Percentiles rank a stretch among this genome's conserved stretches.
Conservation (phyloP, 2,797 vertebrate genomes). For the Hypotaenidia philippensis region DNA sequence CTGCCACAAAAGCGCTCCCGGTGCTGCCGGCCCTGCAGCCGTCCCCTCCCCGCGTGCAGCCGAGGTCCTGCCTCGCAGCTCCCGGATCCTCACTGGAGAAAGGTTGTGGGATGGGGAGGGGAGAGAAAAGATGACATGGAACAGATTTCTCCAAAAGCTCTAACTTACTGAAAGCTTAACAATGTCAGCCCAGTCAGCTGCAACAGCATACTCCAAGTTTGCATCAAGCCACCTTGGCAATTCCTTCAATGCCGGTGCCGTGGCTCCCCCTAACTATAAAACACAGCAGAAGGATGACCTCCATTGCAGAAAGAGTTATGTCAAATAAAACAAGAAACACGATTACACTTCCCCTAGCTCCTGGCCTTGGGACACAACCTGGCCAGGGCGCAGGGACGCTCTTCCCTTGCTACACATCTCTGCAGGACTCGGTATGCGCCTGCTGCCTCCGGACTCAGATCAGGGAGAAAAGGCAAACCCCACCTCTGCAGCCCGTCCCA, state of each 20-base stretch:
- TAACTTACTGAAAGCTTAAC: slow-evolving; percentile 93
- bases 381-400: neutral
- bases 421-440: neutral
- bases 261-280: slow-evolving; percentile 91
- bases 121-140: slow-evolving; percentile 58
- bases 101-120: slow-evolving; percentile 41
- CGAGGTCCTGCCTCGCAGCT: neutral
- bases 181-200: slow-evolving; percentile 93
- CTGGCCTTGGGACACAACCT: neutral
- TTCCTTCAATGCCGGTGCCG: slow-evolving; percentile 93
- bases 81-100: slow-evolving; percentile 49
- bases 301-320: slow-evolving; percentile 64
- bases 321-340: slow-evolving; percentile 60
- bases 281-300: slow-evolving; percentile 71
- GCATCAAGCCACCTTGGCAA: slow-evolving; percentile 92
- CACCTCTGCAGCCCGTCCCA: neutral
- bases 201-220: slow-evolving; percentile 91
- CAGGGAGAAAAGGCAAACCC: neutral
- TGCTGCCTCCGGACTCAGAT: neutral
- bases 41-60: neutral
- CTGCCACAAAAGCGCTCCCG: neutral
- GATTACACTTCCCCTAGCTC: slow-evolving; percentile 27
- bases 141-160: slow-evolving; percentile 68
- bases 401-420: neutral
- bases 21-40: neutral